phyloP scores from a whole-genome alignment of 37 sponge, comb jelly and placozoan genomes.

The Bolinopsis microptera region DNA sequence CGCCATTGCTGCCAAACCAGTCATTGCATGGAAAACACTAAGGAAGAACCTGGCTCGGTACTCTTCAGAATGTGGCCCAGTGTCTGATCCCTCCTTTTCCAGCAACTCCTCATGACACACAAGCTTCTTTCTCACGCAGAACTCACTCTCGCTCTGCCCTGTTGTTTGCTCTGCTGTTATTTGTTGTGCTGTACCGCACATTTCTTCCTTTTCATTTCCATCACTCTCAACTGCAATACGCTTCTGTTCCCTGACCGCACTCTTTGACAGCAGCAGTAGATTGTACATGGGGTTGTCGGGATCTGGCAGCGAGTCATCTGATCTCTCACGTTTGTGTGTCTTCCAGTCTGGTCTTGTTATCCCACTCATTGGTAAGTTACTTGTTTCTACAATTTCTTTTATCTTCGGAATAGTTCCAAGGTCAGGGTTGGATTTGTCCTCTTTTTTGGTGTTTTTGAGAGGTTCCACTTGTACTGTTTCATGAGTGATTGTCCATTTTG shows the following conservation, averaged over 20 bases:
- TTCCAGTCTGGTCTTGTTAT: background rate
- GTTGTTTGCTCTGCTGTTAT: background rate
- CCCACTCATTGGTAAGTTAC: too few species aligned
- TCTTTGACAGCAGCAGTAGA: background rate
- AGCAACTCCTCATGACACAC: background rate
- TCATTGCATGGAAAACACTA: background rate
- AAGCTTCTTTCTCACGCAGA: background rate
- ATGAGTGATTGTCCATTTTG: background rate
- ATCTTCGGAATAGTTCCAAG: too few species aligned
- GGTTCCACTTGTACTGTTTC: background rate
- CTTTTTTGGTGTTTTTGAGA: background rate
- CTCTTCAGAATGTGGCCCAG: too few species aligned
- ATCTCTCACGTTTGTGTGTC: background rate
- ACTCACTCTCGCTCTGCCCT: background rate
- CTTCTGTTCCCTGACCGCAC: background rate
- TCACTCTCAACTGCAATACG: background rate
- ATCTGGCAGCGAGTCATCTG: constrained; percentile 5
- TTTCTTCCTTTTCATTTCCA: background rate
- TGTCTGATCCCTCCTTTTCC: background rate
- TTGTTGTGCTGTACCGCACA: too few species aligned
- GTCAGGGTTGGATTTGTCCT: background rate
- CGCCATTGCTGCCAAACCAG: background rate
- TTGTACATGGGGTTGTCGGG: background rate
- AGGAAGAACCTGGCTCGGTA: background rate
- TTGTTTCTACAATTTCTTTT: background rate